These are phyloP conservation scores for Drosophila pegasa DNA, from an alignment of 2,888 invertebrate genomes.

Conservation along the genomic window DNA sequence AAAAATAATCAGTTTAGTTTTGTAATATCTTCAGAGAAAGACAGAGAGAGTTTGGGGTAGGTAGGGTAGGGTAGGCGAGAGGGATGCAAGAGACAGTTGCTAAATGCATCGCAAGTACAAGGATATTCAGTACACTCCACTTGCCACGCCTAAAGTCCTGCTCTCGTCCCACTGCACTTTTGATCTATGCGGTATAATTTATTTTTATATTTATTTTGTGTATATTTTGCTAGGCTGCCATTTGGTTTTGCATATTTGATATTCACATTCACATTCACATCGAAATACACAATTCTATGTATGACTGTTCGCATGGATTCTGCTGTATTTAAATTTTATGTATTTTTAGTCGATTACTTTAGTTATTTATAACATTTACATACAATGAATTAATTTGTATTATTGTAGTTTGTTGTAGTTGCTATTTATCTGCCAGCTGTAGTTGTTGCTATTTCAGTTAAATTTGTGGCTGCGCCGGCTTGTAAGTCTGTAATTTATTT, in stretches of 20 bases:
- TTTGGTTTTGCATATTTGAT: constrained; percentile 56
- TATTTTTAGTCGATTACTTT: constrained; percentile 59
- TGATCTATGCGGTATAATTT: constrained; percentile 47
- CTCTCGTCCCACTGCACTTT: not conserved
- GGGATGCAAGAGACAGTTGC: constrained; percentile 4
- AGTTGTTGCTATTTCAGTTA: constrained; percentile 16
- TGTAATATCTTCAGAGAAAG: constrained; percentile 43
- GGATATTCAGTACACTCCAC: not conserved
- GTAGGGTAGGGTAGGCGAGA: constrained; percentile 2
- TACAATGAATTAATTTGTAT: constrained; percentile 67
- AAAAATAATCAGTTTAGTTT: constrained; percentile 79
- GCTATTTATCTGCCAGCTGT: constrained; percentile 29
- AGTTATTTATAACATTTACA: constrained; percentile 79
- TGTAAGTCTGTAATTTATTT: constrained; percentile 56
- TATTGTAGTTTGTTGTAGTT: constrained; percentile 56
- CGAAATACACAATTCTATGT: not conserved
- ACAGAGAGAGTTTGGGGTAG: constrained; percentile 19
- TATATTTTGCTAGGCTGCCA: constrained; percentile 75
- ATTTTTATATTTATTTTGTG: constrained; percentile 59
- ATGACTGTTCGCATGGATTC: constrained; percentile 28
- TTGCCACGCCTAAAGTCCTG: not conserved
- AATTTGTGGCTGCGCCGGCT: constrained; percentile 30
- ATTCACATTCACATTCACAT: constrained; percentile 64
- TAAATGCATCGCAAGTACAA: not conserved
- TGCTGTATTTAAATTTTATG: constrained; percentile 45